These are phyloP conservation scores for Penaeus japonicus DNA, from an alignment of 1,140 invertebrate species.

Conservation along the genomic window DNA sequence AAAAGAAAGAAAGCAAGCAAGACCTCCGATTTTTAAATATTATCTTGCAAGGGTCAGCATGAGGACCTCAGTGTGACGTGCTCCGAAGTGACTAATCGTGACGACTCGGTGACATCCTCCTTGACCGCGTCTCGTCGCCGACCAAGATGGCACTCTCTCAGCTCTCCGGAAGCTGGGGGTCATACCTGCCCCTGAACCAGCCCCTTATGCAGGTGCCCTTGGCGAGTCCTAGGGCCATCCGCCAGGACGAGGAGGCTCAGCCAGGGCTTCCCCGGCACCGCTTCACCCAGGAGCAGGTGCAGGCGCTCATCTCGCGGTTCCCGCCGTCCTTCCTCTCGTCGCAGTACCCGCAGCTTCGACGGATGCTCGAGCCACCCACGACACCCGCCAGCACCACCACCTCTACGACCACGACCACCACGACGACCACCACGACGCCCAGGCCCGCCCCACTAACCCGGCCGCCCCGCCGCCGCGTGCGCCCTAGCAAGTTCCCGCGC, in stretches of 20 bases:
- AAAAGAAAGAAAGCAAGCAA: too few relatives aligned
- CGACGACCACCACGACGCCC: constrained; percentile 13
- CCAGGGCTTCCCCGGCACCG: neutral
- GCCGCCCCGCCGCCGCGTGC: neutral
- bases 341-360: neutral
- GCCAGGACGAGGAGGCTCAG: neutral
- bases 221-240: constrained; percentile 15
- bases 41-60: too few relatives aligned
- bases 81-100: too few relatives aligned
- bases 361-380: neutral
- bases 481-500: neutral
- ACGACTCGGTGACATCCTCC: too few relatives aligned
- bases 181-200: constrained; percentile 30
- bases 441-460: neutral
- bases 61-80: too few relatives aligned
- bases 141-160: too few relatives aligned
- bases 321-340: neutral
- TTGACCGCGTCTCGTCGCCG: too few relatives aligned
- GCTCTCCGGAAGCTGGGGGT: neutral
- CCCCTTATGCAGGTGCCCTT: constrained; percentile 32
- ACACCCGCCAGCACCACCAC: neutral
- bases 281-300: neutral
- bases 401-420: neutral
- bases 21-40: too few relatives aligned
- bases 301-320: neutral